These are phyloP conservation scores for Odontesthes bonariensis DNA, from an alignment of 2,113 vertebrate species.

Conservation along the genomic window DNA sequence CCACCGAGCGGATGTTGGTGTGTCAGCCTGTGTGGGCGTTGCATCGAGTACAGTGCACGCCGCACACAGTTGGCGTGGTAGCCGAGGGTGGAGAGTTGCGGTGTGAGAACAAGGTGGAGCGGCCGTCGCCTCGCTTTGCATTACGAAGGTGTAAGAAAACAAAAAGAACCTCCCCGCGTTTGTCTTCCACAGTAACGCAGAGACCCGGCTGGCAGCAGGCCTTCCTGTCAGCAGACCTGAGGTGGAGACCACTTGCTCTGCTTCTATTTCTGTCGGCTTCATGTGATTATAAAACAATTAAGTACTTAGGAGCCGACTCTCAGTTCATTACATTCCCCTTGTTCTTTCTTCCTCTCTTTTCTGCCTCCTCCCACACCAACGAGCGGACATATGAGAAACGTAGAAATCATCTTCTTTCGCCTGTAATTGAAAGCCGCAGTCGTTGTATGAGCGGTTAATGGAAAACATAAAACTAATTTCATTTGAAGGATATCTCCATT, in stretches of 20 bases:
- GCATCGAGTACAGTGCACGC: constrained; percentile 57
- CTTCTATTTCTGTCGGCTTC: constrained; percentile 73
- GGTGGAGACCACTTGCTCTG: constrained; percentile 44
- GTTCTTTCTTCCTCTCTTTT: constrained; percentile 30
- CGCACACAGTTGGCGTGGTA: constrained; percentile 31
- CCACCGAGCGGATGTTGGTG: constrained; percentile 13
- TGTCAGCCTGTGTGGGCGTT: constrained; percentile 24
- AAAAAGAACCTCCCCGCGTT: neutral
- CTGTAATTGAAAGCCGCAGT: constrained; percentile 60
- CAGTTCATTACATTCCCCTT: constrained; percentile 68
- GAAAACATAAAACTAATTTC: constrained; percentile 49
- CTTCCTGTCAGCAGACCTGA: constrained; percentile 60
- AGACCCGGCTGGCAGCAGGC: constrained; percentile 25
- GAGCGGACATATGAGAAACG: constrained; percentile 45
- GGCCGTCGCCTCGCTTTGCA: neutral
- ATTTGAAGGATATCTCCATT: constrained; percentile 35
- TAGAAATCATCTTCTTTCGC: constrained; percentile 51
- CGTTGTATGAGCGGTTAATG: constrained; percentile 45
- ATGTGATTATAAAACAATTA: constrained; percentile 79
- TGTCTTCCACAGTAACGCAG: neutral
- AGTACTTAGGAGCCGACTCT: constrained; percentile 67
- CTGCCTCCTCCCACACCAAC: constrained; percentile 49
- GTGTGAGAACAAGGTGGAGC: constrained; percentile 6
- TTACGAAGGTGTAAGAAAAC: too few relatives aligned
- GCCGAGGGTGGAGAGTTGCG: constrained; percentile 28